Conservation (phyloP, 2,113 vertebrate species). For the Phylloscopus whistleri region DNA sequence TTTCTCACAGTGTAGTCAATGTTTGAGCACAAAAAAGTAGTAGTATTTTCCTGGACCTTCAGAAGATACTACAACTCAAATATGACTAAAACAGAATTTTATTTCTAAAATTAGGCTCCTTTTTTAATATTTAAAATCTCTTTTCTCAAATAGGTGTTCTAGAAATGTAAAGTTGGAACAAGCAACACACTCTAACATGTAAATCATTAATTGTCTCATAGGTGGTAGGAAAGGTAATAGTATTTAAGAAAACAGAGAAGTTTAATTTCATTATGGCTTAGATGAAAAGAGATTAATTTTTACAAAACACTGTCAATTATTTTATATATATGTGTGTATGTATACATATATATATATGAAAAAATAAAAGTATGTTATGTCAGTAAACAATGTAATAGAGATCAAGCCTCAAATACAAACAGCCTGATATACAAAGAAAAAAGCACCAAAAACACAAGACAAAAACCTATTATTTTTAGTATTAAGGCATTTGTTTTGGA, state of each 20-base stretch:
- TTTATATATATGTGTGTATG: not conserved
- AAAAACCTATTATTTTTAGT: not conserved
- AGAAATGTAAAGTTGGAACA: not conserved
- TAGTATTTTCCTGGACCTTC: not conserved
- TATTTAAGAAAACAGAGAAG: not conserved
- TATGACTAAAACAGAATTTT: not conserved
- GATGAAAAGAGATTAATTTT: not conserved
- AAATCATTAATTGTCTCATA: not conserved
- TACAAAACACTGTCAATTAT: not conserved
- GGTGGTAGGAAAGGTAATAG: not conserved
- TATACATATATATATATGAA: not conserved
- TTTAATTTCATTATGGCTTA: not conserved
- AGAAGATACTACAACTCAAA: not conserved
- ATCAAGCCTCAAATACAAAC: not conserved
- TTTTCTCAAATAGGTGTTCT: not conserved
- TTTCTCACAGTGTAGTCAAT: not conserved
- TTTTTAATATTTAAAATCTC: not conserved
- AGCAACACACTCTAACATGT: not conserved
- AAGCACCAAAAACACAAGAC: not conserved
- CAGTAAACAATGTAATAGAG: not conserved
- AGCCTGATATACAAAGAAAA: not conserved
- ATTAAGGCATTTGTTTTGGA: not conserved
- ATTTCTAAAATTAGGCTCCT: not conserved
- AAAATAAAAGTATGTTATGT: not conserved
- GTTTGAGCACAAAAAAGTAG: not conserved